These are phyloP conservation scores for Lutraria lutraria DNA, from an alignment of 2,888 invertebrate species.

Conservation along the genomic window DNA sequence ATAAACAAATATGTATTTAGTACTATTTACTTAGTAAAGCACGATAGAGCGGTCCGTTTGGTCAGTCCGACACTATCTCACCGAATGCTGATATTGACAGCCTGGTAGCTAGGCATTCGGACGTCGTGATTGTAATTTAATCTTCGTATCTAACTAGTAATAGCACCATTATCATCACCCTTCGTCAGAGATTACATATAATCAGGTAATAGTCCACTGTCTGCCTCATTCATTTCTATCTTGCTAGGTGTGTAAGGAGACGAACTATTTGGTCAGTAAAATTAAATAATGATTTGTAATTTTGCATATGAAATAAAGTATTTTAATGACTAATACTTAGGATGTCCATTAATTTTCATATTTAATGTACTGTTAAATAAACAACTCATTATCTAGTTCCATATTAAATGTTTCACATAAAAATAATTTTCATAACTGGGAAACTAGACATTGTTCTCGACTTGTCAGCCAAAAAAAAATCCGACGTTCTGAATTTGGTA, in stretches of 20 bases:
- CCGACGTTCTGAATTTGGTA: too few relatives aligned
- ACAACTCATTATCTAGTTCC: too few relatives aligned
- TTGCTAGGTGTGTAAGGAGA: neutral
- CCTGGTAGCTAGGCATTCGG: neutral
- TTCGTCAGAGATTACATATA: neutral
- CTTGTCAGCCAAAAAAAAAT: too few relatives aligned
- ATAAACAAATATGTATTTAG: constrained; percentile 17
- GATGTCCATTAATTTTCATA: too few relatives aligned
- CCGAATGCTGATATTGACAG: neutral
- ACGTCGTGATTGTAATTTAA: neutral
- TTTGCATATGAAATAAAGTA: too few relatives aligned
- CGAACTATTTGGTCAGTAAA: neutral
- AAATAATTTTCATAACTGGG: too few relatives aligned
- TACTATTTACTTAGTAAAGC: neutral
- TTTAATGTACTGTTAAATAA: too few relatives aligned
- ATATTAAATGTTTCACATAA: too few relatives aligned
- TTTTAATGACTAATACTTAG: too few relatives aligned
- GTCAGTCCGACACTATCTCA: neutral
- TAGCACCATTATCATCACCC: constrained; percentile 1
- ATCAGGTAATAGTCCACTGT: neutral
- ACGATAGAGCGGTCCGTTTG: neutral
- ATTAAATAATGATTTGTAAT: neutral
- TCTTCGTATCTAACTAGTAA: neutral
- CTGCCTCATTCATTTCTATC: neutral
- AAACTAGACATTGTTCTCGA: too few relatives aligned